Conservation (phyloP, 2,113 vertebrate species). For the Gambusia holbrooki region DNA sequence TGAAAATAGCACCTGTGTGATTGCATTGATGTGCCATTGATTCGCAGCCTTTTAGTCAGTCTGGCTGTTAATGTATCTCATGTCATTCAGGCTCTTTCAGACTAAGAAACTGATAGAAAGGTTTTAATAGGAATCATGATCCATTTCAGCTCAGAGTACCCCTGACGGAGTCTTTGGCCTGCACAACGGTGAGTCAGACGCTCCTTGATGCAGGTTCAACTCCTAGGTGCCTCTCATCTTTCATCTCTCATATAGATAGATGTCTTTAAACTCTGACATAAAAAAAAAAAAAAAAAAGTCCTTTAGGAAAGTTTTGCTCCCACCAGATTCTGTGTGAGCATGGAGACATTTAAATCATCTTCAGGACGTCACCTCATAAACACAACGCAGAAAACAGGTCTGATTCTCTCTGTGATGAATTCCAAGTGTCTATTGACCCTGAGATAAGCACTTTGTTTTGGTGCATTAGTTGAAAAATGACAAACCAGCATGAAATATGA, state of each 20-base stretch:
- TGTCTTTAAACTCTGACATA: conserved; percentile 20
- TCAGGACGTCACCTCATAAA: not conserved
- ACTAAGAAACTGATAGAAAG: not conserved
- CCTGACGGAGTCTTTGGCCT: conserved; percentile 19
- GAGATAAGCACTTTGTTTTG: conserved; percentile 21
- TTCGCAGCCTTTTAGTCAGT: not conserved
- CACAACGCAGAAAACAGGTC: conserved; percentile 3
- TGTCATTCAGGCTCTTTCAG: conserved; percentile 1
- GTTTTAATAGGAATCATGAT: conserved; percentile 16
- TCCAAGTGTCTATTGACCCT: conserved; percentile 21
- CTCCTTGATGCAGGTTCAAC: not conserved
- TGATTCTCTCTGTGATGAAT: conserved; percentile 2
- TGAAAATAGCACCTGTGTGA: not conserved
- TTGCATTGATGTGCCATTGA: not conserved
- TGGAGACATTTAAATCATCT: conserved; percentile 1
- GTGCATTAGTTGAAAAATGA: conserved; percentile 10
- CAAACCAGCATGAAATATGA: conserved; percentile 6
- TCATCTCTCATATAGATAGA: conserved; percentile 1
- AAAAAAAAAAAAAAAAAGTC: not conserved
- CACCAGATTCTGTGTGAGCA: not conserved
- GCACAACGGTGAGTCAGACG: conserved; percentile 30
- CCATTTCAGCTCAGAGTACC: not conserved
- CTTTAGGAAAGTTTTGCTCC: not conserved
- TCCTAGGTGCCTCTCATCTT: conserved; percentile 27
- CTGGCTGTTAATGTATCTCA: not conserved